Percentiles rank a stretch among this genome's conserved stretches.
Conservation (phyloP, 2,888 invertebrate species). For the Leptinotarsa rubiginosa region DNA sequence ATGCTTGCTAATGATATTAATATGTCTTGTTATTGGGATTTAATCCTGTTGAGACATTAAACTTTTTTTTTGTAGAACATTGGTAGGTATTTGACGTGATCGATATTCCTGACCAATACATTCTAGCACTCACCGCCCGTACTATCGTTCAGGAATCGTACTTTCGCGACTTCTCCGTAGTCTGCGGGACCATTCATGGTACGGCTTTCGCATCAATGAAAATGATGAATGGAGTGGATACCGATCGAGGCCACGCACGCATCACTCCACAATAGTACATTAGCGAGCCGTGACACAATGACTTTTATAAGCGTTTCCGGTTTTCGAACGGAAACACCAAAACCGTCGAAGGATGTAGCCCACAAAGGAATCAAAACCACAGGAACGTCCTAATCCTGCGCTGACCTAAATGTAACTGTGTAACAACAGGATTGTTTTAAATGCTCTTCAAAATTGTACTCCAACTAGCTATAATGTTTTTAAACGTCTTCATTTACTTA, state of each 20-base stretch:
- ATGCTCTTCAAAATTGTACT: too few relatives aligned
- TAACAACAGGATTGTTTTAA: too few relatives aligned
- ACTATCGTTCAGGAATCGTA: conserved; percentile 5
- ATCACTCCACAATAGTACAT: conserved; percentile 26
- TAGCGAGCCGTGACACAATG: conserved; percentile 37
- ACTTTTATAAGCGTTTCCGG: conserved; percentile 41
- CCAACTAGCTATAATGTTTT: too few relatives aligned
- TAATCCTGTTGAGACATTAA: too few relatives aligned
- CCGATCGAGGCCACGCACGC: conserved; percentile 34
- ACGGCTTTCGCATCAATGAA: conserved; percentile 27
- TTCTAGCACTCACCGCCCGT: neutral
- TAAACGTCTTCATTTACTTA: too few relatives aligned
- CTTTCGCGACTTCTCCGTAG: conserved; percentile 15
- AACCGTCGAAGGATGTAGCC: neutral
- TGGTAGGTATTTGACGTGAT: too few relatives aligned
- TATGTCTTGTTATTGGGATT: too few relatives aligned
- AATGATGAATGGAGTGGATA: conserved; percentile 39
- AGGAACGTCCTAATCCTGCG: too few relatives aligned
- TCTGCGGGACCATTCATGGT: conserved; percentile 8
- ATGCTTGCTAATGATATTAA: too few relatives aligned
- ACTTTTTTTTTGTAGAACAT: too few relatives aligned
- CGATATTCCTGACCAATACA: neutral
- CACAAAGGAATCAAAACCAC: neutral
- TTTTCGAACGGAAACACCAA: conserved; percentile 34
- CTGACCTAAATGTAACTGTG: too few relatives aligned